Conservation (phyloP, 2,888 invertebrate species). For the Desoria tigrina region DNA sequence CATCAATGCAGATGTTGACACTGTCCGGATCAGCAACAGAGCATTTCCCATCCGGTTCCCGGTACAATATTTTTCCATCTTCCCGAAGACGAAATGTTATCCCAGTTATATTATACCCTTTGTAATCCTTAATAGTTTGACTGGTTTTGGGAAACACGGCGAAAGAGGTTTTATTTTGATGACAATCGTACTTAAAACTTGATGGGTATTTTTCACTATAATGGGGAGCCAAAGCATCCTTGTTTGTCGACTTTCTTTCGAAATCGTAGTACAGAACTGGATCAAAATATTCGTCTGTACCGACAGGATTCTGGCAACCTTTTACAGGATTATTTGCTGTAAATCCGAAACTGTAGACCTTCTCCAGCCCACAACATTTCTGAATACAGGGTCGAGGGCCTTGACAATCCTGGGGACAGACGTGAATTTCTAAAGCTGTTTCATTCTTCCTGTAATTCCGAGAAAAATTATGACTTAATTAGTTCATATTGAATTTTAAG, state of each 20-base stretch:
- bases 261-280: conserved; percentile 7
- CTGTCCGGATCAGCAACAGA: conserved; percentile 13
- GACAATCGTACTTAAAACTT: conserved; percentile 27
- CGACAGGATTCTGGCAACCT: conserved; percentile 24
- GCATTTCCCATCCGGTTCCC: conserved; percentile 32
- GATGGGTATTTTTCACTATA: conserved; percentile 34
- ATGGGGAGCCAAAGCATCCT: conserved; percentile 17
- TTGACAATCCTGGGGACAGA: conserved; percentile 30
- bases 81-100: conserved; percentile 24
- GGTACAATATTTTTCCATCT: conserved; percentile 36
- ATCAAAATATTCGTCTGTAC: conserved; percentile 15
- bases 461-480: neutral
- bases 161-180: conserved; percentile 17
- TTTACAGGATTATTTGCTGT: neutral
- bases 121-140: neutral
- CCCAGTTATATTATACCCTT: conserved; percentile 11
- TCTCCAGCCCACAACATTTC: conserved; percentile 35
- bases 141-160: conserved; percentile 24
- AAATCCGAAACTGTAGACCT: conserved; percentile 33
- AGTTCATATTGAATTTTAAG: too few species aligned
- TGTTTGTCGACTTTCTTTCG: too few species aligned
- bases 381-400: conserved; percentile 36
- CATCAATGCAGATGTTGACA: conserved; percentile 36
- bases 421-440: conserved; percentile 24
- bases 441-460: conserved; percentile 28